These are phyloP conservation scores for Dendrocincla tyrannina DNA, from an alignment of 2,797 vertebrate genomes.

Conservation along the genomic window DNA sequence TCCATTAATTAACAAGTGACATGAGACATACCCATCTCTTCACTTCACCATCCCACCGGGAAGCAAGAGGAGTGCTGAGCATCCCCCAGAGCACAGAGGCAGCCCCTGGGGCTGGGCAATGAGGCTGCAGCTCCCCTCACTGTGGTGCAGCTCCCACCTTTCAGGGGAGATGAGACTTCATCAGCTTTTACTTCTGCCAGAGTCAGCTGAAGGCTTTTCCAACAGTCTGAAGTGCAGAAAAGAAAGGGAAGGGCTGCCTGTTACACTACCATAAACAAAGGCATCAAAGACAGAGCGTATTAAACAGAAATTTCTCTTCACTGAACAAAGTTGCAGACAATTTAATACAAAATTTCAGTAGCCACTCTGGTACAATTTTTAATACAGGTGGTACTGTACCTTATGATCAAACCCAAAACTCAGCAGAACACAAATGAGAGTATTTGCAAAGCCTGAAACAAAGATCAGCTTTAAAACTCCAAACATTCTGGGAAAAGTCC, in stretches of 20 bases:
- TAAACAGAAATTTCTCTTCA: neutral
- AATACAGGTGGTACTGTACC: neutral
- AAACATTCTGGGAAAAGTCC: neutral
- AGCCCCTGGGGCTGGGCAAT: neutral
- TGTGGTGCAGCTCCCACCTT: neutral
- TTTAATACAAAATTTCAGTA: neutral
- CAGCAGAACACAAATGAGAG: neutral
- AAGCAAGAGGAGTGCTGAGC: neutral
- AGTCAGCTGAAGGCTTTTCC: neutral
- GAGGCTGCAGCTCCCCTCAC: neutral
- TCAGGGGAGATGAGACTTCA: neutral
- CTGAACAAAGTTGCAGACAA: neutral
- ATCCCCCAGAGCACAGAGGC: neutral
- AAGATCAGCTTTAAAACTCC: neutral
- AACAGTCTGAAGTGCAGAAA: neutral
- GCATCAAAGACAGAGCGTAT: neutral
- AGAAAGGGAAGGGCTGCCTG: neutral
- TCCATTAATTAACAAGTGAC: slow-evolving; percentile 35
- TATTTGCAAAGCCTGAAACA: neutral
- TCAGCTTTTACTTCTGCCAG: neutral
- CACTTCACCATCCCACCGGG: neutral
- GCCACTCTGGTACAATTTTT: neutral
- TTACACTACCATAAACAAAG: neutral
- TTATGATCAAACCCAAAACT: neutral
- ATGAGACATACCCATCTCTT: neutral